A percentile compares a stretch with the other conserved stretches of the same genome.
Conservation (phyloP, 2,797 vertebrate species). For the Kryptolebias ocellatus region DNA sequence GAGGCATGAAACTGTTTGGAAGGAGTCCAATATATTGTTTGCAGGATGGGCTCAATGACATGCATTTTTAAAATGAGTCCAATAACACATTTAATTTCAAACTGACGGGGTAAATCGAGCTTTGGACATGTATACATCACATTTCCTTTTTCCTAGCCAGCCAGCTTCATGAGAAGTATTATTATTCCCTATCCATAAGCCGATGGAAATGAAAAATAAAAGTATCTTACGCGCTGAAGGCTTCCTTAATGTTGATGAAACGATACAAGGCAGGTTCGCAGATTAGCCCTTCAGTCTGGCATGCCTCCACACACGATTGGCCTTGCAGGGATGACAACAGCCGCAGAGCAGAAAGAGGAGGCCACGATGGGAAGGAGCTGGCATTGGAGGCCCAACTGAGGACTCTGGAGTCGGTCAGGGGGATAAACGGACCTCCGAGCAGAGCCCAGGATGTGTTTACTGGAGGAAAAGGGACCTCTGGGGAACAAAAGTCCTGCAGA, state of each 20-base stretch:
- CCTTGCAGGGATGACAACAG: slow-evolving; percentile 83
- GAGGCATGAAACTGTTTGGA: slow-evolving; percentile 7
- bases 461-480: slow-evolving; percentile 68
- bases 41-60: slow-evolving; percentile 3
- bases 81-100: slow-evolving; percentile 5
- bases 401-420: slow-evolving; percentile 84
- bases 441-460: slow-evolving; percentile 71
- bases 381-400: slow-evolving; percentile 84
- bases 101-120: not conserved
- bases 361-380: slow-evolving; percentile 82
- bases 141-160: not conserved
- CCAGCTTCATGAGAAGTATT: not conserved
- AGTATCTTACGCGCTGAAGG: slow-evolving; percentile 88
- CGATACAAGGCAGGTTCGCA: slow-evolving; percentile 94
- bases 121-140: not conserved
- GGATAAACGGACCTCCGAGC: slow-evolving; percentile 75
- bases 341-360: slow-evolving; percentile 85
- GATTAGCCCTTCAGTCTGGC: slow-evolving; percentile 84
- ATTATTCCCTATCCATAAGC: not conserved
- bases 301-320: slow-evolving; percentile 87
- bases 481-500: slow-evolving; percentile 81
- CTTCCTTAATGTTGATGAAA: slow-evolving; percentile 91
- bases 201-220: not conserved
- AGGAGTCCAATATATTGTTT: slow-evolving; percentile 22
- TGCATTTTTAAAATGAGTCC: slow-evolving; percentile 5